A percentile compares a stretch with the other conserved stretches of the same genome.
Evolutionary conservation across 2,888 invertebrate species (phyloP).

Genomic region (Silvanus unidentatus): DNA sequence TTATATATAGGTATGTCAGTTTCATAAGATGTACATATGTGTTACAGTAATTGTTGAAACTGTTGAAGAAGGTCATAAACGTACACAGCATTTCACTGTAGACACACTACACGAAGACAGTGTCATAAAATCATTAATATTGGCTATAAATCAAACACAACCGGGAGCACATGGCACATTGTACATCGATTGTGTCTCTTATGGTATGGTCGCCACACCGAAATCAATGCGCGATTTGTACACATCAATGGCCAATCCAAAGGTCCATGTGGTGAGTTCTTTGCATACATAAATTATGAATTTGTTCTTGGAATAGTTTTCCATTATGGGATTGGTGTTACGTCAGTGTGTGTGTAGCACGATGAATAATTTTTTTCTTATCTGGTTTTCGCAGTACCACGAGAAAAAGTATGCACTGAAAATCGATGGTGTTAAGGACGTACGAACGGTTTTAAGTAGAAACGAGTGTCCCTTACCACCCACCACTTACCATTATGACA

Average conservation of each 20-base stretch:
- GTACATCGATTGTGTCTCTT: conserved; percentile 59
- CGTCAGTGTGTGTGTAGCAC: neutral
- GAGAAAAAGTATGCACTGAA: conserved; percentile 56
- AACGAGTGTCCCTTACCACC: conserved; percentile 47
- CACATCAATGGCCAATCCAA: conserved; percentile 49
- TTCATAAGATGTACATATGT: conserved; percentile 3
- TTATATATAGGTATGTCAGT: neutral
- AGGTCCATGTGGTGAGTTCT: conserved; percentile 54
- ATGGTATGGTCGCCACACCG: conserved; percentile 58
- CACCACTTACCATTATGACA: conserved; percentile 40
- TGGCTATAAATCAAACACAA: conserved; percentile 51
- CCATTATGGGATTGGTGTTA: too few relatives aligned
- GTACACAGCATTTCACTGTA: conserved; percentile 58
- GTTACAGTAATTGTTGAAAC: conserved; percentile 62
- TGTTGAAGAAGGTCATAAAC: conserved; percentile 52
- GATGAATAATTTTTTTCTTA: neutral
- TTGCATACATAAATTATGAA: neutral
- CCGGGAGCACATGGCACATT: conserved; percentile 57
- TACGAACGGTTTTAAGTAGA: conserved; percentile 49
- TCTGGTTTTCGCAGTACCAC: conserved; percentile 50
- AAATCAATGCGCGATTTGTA: conserved; percentile 55
- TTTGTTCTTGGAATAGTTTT: too few relatives aligned
- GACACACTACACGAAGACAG: conserved; percentile 52
- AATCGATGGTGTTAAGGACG: conserved; percentile 49
- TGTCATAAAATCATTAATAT: conserved; percentile 53